Conservation (phyloP, 30 jellyfish, hydroid and myxozoan genomes). For the Rhopilema esculentum region DNA sequence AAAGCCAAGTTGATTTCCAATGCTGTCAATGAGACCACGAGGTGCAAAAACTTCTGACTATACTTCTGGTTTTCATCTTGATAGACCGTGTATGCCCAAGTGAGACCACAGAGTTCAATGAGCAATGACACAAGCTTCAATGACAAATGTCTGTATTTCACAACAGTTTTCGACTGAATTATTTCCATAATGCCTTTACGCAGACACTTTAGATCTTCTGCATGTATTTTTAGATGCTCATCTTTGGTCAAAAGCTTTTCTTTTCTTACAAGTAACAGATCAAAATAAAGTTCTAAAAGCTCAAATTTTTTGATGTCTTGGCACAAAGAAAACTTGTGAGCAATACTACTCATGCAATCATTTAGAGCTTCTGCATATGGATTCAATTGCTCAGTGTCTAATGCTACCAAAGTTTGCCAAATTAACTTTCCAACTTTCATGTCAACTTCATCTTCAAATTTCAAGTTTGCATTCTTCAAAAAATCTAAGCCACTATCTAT, state of each 20-base stretch:
- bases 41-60: constrained; percentile 4
- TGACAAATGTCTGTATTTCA: constrained; percentile 34
- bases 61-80: constrained; percentile 15
- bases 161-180: constrained; percentile 32
- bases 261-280: not conserved
- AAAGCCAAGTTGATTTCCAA: constrained; percentile 36
- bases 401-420: not conserved
- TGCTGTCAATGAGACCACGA: constrained; percentile 24
- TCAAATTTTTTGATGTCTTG: constrained; percentile 11
- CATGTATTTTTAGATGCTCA: not conserved
- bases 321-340: not conserved
- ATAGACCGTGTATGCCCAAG: constrained; percentile 12
- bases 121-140: constrained; percentile 9
- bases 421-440: not conserved
- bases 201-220: not conserved
- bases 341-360: not conserved
- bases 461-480: not conserved
- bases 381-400: not conserved
- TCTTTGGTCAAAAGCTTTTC: not conserved
- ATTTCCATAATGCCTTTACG: constrained; percentile 41
- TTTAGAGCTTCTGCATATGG: not conserved
- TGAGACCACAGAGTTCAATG: constrained; percentile 30
- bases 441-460: not conserved
- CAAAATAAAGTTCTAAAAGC: not conserved
- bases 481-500: not conserved